Conservation (phyloP, 2,113 vertebrate genomes). For the Cephalopholis sonnerati region DNA sequence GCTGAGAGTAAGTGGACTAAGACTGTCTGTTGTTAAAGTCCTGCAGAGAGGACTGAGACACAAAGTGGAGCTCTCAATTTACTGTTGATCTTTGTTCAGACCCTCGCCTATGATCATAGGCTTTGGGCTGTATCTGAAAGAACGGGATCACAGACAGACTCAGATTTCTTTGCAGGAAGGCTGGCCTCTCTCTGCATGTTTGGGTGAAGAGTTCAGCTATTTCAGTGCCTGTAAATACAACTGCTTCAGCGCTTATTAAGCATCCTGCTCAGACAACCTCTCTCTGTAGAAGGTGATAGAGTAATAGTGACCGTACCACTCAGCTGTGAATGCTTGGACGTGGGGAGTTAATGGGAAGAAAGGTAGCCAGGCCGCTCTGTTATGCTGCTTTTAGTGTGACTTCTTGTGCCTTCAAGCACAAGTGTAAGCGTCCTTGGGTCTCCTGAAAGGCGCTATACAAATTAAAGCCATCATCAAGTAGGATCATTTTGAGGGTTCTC, state of each 20-base stretch:
- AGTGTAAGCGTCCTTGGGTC: too few species aligned
- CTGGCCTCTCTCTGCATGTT: slow-evolving; percentile 2
- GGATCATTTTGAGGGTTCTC: not conserved
- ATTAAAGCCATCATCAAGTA: too few species aligned
- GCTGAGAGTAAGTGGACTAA: not conserved
- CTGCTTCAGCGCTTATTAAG: not conserved
- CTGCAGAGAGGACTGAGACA: not conserved
- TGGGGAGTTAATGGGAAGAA: not conserved
- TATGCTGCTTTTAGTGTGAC: not conserved
- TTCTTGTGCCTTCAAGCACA: not conserved
- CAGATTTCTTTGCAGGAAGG: not conserved
- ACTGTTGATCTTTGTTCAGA: slow-evolving; percentile 11
- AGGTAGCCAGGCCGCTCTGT: not conserved
- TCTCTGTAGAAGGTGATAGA: not conserved
- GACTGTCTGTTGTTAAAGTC: not conserved
- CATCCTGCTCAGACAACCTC: slow-evolving; percentile 8
- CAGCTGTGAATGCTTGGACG: not conserved
- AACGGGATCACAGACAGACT: not conserved
- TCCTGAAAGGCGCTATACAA: too few species aligned
- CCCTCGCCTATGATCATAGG: not conserved
- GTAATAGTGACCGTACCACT: not conserved
- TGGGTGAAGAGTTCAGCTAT: slow-evolving; percentile 3
- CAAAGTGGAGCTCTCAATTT: slow-evolving; percentile 1
- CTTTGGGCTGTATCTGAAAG: not conserved
- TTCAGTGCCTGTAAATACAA: slow-evolving; percentile 3